phyloP scores from a whole-genome alignment of 1,140 invertebrate species.

The Drosophila ficusphila region DNA sequence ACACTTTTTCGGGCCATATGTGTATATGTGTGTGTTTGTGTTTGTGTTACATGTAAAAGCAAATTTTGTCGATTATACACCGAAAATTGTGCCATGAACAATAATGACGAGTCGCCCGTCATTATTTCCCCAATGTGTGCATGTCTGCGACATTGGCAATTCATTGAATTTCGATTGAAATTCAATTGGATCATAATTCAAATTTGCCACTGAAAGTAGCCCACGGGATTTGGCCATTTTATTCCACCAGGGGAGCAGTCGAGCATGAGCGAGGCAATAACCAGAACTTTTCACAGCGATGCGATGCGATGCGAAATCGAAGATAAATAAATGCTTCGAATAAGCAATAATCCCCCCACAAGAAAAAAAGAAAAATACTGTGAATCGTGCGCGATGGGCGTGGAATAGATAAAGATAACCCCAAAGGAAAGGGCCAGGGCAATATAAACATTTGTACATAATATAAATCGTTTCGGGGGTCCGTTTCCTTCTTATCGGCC shows the following conservation, averaged over 20 bases:
- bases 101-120: conserved; percentile 24
- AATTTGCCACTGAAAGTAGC: conserved; percentile 42
- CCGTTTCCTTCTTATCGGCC: conserved; percentile 38
- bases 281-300: conserved; percentile 46
- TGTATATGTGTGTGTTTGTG: no score
- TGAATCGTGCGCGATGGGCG: conserved; percentile 39
- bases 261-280: conserved; percentile 53
- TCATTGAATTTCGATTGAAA: conserved; percentile 76
- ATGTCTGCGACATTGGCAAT: conserved; percentile 40
- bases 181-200: conserved; percentile 78
- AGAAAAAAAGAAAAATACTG: conserved; percentile 39
- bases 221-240: conserved; percentile 24
- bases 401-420: conserved; percentile 63
- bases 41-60: conserved; percentile 60
- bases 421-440: conserved; percentile 39
- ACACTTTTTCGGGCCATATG: conserved; percentile 73
- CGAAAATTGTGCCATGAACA: conserved; percentile 51
- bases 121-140: conserved; percentile 17
- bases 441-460: conserved; percentile 76
- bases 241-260: conserved; percentile 21
- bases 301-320: conserved; percentile 65
- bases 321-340: conserved; percentile 77
- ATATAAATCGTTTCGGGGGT: conserved; percentile 59
- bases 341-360: conserved; percentile 64
- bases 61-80: conserved; percentile 62